phyloP scores from a whole-genome alignment of 2,888 invertebrate species.

The Microplitis manilae region DNA sequence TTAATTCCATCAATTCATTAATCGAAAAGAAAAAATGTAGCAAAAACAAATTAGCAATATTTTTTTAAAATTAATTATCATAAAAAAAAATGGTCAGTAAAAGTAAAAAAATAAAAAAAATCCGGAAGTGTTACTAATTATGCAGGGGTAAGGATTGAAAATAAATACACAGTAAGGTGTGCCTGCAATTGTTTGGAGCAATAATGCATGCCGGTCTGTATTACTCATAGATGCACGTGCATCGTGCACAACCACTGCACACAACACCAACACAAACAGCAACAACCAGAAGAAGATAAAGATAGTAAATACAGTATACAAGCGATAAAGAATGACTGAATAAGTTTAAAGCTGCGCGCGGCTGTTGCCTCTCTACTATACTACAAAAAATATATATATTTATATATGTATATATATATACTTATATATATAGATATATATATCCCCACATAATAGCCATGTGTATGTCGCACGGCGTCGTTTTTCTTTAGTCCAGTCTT shows the following conservation, averaged over 20 bases:
- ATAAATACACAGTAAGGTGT: slow-evolving; percentile 19
- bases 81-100: not conserved
- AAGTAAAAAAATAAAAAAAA: not conserved
- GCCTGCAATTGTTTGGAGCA: slow-evolving; percentile 26
- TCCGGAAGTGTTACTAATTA: slow-evolving; percentile 9
- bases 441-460: slow-evolving; percentile 44
- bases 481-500: slow-evolving; percentile 57
- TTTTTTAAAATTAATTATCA: not conserved
- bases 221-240: slow-evolving; percentile 40
- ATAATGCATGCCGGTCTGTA: slow-evolving; percentile 23
- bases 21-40: not conserved
- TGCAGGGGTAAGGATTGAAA: slow-evolving; percentile 8
- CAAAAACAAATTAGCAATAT: not conserved
- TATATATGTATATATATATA: slow-evolving; percentile 9
- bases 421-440: not conserved
- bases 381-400: slow-evolving; percentile 26
- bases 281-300: not conserved
- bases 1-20: not conserved
- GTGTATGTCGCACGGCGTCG: slow-evolving; percentile 40
- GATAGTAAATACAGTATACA: slow-evolving; percentile 26
- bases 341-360: slow-evolving; percentile 51
- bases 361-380: slow-evolving; percentile 39
- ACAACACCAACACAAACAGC: not conserved
- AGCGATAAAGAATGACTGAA: slow-evolving; percentile 40
- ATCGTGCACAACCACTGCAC: slow-evolving; percentile 26